Evolutionary conservation across 2,113 vertebrate genomes (phyloP), one percentile per base, ranked within the genome.

Genomic region (Esox niger): DNA sequence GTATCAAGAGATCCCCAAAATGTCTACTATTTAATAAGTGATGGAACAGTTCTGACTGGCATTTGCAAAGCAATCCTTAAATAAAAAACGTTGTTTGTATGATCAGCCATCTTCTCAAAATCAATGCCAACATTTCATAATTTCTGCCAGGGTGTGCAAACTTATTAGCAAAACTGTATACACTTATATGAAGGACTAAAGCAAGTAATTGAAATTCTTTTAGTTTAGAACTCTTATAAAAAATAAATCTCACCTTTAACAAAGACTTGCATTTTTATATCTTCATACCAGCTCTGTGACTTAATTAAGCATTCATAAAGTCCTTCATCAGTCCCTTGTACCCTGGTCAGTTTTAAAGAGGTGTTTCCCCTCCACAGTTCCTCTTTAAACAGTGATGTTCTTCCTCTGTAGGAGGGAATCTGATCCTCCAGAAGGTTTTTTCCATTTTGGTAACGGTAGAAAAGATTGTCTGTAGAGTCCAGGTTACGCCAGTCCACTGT

Each of bases 311-410:
- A 69, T 21, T 49, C 52, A n/a, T 68, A 68, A 8, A 0, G 31
- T 33, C 65, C 65, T 0, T 38, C 11, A 35, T 68, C 65, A 35
- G 65, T 57, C 32, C 32, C 55, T 35, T n/a, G 13, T 13, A 68
- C 65, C 25, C 54, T 9, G n/a, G 8, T 33, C 65, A 68, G 54
- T 5, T 68, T 68, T 10, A 68, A 6, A 27, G 65, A 68, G 25
- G 23, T 26, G 9, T 57, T 68, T 2, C 65, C 65, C 32, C 20
- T 57, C 33, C 15, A 20, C 1, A 57, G 33, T 15, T 61, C 43
- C 38, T 43, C 38, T 43, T 43, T 0, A 43, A 43, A 43, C 38
- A 43, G 38, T 43, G 38, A 43, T 4, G 58, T 61, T 29, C 57
- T 61, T 9, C n/a, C 8, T 7, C 38, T 68, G 23, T 59, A 68